Conservation (phyloP, 2,888 invertebrate genomes). For the Morpho deidamia region DNA sequence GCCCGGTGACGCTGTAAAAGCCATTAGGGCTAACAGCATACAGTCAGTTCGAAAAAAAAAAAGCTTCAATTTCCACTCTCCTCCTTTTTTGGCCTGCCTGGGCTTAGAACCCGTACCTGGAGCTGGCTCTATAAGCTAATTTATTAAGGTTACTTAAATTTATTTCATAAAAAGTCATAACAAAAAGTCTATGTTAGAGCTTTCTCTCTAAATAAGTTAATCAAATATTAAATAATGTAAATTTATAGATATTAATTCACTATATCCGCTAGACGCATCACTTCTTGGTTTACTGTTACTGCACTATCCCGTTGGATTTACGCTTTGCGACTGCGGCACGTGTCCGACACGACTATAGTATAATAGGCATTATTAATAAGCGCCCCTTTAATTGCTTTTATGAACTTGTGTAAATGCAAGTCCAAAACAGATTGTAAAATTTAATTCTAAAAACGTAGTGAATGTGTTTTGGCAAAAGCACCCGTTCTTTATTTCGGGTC, state of each 20-base stretch:
- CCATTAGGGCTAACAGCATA: too few species aligned
- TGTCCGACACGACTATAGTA: not conserved
- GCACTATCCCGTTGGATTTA: not conserved
- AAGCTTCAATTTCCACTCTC: too few species aligned
- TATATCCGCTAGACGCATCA: slow-evolving; percentile 17
- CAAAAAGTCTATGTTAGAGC: not conserved
- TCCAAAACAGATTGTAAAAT: too few species aligned
- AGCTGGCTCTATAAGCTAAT: not conserved
- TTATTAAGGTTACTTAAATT: not conserved
- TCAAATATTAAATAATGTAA: slow-evolving; percentile 18
- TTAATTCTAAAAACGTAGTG: too few species aligned
- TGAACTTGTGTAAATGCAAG: too few species aligned
- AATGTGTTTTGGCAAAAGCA: too few species aligned
- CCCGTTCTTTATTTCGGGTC: too few species aligned
- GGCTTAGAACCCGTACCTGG: too few species aligned
- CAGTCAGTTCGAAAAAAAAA: too few species aligned
- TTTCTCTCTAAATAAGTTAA: slow-evolving; percentile 12
- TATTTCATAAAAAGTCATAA: not conserved
- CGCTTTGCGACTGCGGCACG: not conserved
- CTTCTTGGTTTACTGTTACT: slow-evolving; percentile 17
- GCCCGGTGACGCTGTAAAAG: too few species aligned
- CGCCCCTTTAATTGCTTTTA: too few species aligned
- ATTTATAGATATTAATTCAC: slow-evolving; percentile 15
- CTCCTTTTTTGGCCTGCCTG: too few species aligned
- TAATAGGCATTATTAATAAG: not conserved